Evolutionary conservation across 1,140 invertebrate species (phyloP), one percentile per base, ranked within the genome.

Genomic region (Papilio aristodemus): DNA sequence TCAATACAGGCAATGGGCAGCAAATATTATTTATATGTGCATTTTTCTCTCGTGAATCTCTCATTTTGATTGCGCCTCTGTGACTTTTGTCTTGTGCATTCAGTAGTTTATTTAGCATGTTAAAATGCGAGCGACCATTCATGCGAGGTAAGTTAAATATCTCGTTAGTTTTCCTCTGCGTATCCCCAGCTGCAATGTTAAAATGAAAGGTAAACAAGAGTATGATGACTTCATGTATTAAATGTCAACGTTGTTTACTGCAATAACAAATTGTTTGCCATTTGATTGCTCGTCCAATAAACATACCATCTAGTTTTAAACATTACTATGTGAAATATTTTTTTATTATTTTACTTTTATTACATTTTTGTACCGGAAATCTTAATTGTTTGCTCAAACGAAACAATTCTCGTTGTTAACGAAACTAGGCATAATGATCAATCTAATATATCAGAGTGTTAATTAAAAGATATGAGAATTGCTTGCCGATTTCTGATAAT

Each of bases 1-100:
- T 69, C 60, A 79, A 43, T 0, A 72, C 32, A 63, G 17, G 46
- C 2, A 9, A 3, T 5, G 19, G 19, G 19, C 46, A 54, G 10
- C 46, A 54, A 19, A 54, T 19, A 19, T 54, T 25, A 54, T 54
- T 54, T 25, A 17, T 19, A 54, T 54, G 4, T 22, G 10, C 9
- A 4, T 22, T 54, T 25, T 54, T 54, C 46, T 54, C 3, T 11
- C 4, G 46, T 5, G 9, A 11, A 22, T 25, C 19, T 54, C 11
- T 54, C 19, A 0, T 54, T 54, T 54, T 54, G 5, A 13, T 11
- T 11, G 46, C 4, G 22, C 19, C 5, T 17, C 0, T 54, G 5
- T 1, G 46, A 4, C 8, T 22, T 17, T 25, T 11, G 46, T 54
- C 22, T 54, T 54, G 27, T 32, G 27, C 19, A 8, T 54, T 10